Evolutionary conservation across 1,140 invertebrate genomes (phyloP), one percentile per base, ranked within the genome.

Genomic region (Lordiphosa mommai): DNA sequence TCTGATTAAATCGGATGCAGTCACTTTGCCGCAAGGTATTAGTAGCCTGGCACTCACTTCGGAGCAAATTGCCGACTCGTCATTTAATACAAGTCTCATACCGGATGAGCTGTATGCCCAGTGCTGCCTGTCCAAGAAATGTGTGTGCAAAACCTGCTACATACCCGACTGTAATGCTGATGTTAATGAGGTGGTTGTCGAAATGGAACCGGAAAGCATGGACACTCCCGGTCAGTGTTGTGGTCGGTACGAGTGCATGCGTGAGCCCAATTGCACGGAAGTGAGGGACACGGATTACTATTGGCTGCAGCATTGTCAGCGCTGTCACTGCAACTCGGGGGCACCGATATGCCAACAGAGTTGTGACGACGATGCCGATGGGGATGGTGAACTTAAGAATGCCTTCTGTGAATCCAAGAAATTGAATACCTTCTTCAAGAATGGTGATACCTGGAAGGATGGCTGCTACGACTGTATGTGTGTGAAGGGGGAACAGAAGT

Each of bases 401-500:
- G 67, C 67, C 29, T 65, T 84, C 13, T 88, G 86, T 50, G 56
- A 76, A 10, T 84, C 86, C 2, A 88, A 88, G 51, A 69, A 60
- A 7, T 56, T 77, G 4, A 74, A 72, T 17, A 37, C 32, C 4
- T 84, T 71, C 63, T 88, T 64, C 56, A 58, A 72, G 34, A 58
- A 88, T 33, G 86, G 86, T 10, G 65, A 86, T 0, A 76, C 49
- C 17, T 88, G 86, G 86, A 57, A 46, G 10, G 82, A 84, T 17
- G 74, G 66, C 16, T 88, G 86, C 48, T 72, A 76, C 43, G 61
- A 80, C 29, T 88, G 86, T 43, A 70, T 76, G 14, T 88, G 86
- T 20, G 68, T 72, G 8, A 67, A 68, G 40, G 86, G 82, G 5
- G 68, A 88, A 38, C 49, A 50, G 16, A 80, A 88, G 59, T 88